Evolutionary conservation across 2,888 invertebrate genomes (phyloP).

Genomic region (Himalopsyche kuldschensis): DNA sequence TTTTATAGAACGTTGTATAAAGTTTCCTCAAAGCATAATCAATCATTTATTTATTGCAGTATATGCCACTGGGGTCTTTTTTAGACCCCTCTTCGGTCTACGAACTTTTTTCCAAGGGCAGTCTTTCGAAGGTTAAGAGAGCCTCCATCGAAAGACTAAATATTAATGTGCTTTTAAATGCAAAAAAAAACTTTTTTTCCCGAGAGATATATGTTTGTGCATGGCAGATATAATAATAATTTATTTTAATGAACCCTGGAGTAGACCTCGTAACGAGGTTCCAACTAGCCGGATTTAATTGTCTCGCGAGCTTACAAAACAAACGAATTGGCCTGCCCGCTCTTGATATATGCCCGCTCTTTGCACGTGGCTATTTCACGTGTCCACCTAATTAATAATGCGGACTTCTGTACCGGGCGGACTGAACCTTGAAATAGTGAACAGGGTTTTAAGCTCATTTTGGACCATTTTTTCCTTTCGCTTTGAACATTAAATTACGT

Average conservation of each 20-base stretch:
- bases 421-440: not conserved
- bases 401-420: not conserved
- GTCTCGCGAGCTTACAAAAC: not conserved
- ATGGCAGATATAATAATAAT: not conserved
- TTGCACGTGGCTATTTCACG: not conserved
- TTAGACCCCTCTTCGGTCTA: too few species aligned
- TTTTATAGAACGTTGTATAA: too few species aligned
- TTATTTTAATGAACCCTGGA: not conserved
- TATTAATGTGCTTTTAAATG: too few species aligned
- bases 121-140: too few species aligned
- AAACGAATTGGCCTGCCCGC: not conserved
- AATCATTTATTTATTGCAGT: too few species aligned
- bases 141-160: too few species aligned
- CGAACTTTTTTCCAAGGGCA: too few species aligned
- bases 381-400: not conserved
- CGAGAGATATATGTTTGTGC: too few species aligned
- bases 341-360: not conserved
- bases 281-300: not conserved
- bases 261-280: not conserved
- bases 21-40: too few species aligned
- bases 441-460: not conserved
- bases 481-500: too few species aligned
- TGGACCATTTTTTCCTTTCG: not conserved
- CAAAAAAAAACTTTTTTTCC: too few species aligned
- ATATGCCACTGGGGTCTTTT: too few species aligned